Evolutionary conservation across 2,888 invertebrate species (phyloP), one percentile per base, ranked within the genome.

Genomic region (Ypsolopha sequella): DNA sequence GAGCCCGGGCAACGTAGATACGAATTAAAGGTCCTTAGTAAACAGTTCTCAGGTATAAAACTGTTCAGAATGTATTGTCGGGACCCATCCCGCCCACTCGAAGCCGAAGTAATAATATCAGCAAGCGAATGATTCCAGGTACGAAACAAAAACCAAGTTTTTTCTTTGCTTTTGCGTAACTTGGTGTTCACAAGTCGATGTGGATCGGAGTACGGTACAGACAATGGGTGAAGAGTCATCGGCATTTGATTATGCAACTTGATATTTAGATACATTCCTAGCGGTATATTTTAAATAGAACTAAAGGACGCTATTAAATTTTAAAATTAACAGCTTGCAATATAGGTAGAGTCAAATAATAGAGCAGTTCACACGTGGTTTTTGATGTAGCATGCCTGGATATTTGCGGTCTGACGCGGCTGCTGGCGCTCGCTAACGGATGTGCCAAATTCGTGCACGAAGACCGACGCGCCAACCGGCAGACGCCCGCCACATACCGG

Each of bases 361-460:
- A 24, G 24, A 2, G 24, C 24, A 24, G 24, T 24, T 24, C 24
- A 24, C 24, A 24, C 24, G 24, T 24, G 24, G 24, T 24, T 24
- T 24, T 24, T 24, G 24, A 2, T 46, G 6, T 46, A n/a, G 46
- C 34, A 11, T 46, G 46, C 34, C 66, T 71, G 67, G 68, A 75
- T 85, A 85, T 84, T 84, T 84, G 78, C 74, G 72, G 76, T 66
- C 59, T 58, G 63, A 36, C 9, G 46, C 8, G 71, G 46, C 34
- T 70, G 68, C 65, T 73, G 77, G 73, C 80, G 73, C 67, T 70
- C 73, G 70, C 63, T 68, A 65, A 78, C 85, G 84, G 85, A 85
- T 85, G 84, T 85, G 85, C 85, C 85, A 85, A 86, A 85, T 82
- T 70, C 69, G 79, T 80, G 66, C 73, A 78, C 78, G 64, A 49